Percentiles rank a stretch among this genome's conserved stretches.
phyloP scores from a whole-genome alignment of 2,797 vertebrate species.

The Cygnus olor region DNA sequence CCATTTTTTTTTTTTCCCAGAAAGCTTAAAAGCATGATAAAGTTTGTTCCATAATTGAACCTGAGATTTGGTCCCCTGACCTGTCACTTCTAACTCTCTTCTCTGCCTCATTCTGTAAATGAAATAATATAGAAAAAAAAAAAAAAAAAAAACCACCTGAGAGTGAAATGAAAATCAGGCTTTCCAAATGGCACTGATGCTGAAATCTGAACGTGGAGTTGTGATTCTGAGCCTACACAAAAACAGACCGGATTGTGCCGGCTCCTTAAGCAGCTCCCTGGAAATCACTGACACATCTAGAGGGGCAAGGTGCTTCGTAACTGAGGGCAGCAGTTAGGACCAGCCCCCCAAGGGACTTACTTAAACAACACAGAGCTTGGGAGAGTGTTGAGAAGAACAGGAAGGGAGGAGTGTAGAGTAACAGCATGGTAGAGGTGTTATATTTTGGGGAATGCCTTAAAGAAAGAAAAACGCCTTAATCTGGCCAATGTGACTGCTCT shows the following conservation, averaged over 20 bases:
- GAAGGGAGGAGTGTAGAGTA: not conserved
- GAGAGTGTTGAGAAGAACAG: not conserved
- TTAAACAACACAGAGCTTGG: not conserved
- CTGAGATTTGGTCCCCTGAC: not conserved
- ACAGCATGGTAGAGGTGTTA: not conserved
- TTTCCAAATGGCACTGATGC: not conserved
- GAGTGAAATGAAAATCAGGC: not conserved
- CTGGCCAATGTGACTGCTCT: not conserved
- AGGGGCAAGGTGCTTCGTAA: not conserved
- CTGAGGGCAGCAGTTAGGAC: not conserved
- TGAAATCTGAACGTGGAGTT: not conserved
- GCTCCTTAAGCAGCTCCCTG: not conserved
- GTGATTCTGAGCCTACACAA: not conserved
- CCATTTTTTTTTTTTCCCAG: not conserved
- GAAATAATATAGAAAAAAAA: slow-evolving; percentile 8
- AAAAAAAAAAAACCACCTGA: slow-evolving; percentile 10
- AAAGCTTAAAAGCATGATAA: not conserved
- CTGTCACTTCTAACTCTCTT: not conserved
- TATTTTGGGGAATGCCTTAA: not conserved
- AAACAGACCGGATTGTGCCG: not conserved
- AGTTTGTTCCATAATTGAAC: not conserved
- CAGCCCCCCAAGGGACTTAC: not conserved
- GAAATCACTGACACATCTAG: not conserved
- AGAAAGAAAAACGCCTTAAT: not conserved
- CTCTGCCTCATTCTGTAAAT: not conserved